These are phyloP conservation scores for Pachliopta kotzebuea DNA, from an alignment of 2,888 invertebrate species.

Conservation along the genomic window DNA sequence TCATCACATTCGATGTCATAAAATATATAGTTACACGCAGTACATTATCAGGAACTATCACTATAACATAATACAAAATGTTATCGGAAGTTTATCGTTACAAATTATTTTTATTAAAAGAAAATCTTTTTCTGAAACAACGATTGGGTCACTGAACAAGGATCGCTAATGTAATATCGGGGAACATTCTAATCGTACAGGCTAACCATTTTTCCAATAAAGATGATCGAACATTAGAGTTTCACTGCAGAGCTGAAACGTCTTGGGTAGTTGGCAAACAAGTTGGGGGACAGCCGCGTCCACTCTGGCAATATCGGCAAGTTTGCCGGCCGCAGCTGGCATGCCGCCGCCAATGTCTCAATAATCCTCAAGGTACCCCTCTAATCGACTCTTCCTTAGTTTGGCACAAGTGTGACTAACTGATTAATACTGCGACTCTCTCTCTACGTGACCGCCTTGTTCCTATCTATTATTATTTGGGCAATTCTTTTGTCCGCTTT, in stretches of 20 bases:
- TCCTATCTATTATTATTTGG: slow-evolving; percentile 67
- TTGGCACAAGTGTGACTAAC: slow-evolving; percentile 78
- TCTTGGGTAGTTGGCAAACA: slow-evolving; percentile 71
- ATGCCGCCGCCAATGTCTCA: slow-evolving; percentile 72
- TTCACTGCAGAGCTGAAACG: slow-evolving; percentile 56
- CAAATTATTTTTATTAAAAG: too few species aligned
- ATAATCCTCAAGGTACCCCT: slow-evolving; percentile 77
- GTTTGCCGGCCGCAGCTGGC: slow-evolving; percentile 73
- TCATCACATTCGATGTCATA: too few species aligned
- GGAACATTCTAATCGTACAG: slow-evolving; percentile 13
- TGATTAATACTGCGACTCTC: slow-evolving; percentile 74
- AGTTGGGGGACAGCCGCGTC: slow-evolving; percentile 63
- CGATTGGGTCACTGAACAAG: too few species aligned
- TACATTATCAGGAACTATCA: too few species aligned
- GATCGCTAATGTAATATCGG: slow-evolving; percentile 2
- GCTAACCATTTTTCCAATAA: slow-evolving; percentile 31
- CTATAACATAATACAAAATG: too few species aligned
- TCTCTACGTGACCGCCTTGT: slow-evolving; percentile 63
- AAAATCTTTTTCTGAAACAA: too few species aligned
- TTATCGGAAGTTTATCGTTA: too few species aligned
- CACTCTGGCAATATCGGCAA: slow-evolving; percentile 71
- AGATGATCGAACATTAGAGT: slow-evolving; percentile 67
- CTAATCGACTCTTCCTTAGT: slow-evolving; percentile 78
- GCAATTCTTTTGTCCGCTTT: slow-evolving; percentile 59
- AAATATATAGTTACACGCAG: too few species aligned